Evolutionary conservation across 2,797 vertebrate genomes (phyloP).

Genomic region (Cyclura pinguis): DNA sequence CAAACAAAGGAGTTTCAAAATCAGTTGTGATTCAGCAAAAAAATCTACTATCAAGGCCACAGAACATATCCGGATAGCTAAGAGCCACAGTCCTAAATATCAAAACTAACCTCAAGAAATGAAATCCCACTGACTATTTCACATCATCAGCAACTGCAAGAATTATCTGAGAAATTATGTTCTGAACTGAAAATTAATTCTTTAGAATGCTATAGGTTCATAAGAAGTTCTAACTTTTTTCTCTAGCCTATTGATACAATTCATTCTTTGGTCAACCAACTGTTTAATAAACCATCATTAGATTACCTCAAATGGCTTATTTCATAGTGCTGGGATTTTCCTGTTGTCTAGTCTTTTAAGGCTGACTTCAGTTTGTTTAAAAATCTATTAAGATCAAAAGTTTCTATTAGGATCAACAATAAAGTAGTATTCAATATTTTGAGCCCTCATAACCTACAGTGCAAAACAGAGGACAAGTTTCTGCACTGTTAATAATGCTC

Average conservation of each 20-base stretch:
- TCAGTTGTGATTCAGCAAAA: not conserved
- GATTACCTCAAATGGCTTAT: not conserved
- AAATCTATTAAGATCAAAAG: not conserved
- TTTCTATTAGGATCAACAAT: not conserved
- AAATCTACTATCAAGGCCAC: not conserved
- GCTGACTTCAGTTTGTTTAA: not conserved
- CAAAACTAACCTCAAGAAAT: not conserved
- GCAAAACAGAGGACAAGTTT: not conserved
- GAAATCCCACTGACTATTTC: not conserved
- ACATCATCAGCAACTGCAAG: not conserved
- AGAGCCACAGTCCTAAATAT: not conserved
- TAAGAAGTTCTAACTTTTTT: not conserved
- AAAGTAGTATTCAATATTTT: not conserved
- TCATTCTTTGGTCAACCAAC: not conserved
- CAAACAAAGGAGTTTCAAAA: not conserved
- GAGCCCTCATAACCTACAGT: not conserved
- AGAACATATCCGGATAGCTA: not conserved
- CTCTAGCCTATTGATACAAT: not conserved
- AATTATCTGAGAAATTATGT: not conserved
- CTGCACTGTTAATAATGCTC: not conserved
- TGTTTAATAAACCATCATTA: not conserved
- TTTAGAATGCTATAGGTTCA: no score
- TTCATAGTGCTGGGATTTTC: not conserved
- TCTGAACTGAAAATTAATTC: no score
- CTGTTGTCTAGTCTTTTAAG: not conserved